phyloP scores from a whole-genome alignment of 2,888 invertebrate species.

The Aspidapion aeneum region DNA sequence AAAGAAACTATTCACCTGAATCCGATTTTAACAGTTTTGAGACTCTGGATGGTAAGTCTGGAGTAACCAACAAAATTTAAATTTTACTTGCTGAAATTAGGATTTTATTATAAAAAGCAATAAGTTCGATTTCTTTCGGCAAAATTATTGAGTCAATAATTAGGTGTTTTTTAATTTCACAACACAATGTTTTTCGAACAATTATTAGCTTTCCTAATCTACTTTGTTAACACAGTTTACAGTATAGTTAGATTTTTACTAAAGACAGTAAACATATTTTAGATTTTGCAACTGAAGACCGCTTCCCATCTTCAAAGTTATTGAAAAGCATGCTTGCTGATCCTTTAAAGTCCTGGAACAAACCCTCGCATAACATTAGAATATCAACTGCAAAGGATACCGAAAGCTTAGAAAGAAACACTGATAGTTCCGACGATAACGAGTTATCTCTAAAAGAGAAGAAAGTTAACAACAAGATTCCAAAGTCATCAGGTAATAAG shows the following conservation, averaged over 20 bases:
- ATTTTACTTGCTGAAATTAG: not conserved
- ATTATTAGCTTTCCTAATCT: no score
- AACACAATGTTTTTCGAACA: no score
- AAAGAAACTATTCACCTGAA: slow-evolving; percentile 36
- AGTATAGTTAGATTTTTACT: no score
- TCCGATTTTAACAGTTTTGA: slow-evolving; percentile 30
- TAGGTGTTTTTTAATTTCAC: no score
- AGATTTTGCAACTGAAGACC: slow-evolving; percentile 29
- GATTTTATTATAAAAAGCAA: no score
- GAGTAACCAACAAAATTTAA: slow-evolving; percentile 8
- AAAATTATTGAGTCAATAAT: no score
- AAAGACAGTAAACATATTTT: no score
- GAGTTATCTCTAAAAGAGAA: no score
- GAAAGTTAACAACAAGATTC: no score
- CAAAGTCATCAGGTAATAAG: slow-evolving; percentile 3
- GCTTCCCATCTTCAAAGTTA: slow-evolving; percentile 38
- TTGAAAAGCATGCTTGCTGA: slow-evolving; percentile 40
- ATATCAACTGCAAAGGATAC: slow-evolving; percentile 20
- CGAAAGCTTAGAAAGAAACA: slow-evolving; percentile 14
- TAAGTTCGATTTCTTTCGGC: no score
- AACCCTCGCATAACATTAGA: slow-evolving; percentile 11
- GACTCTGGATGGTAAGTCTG: slow-evolving; percentile 35
- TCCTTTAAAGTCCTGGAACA: slow-evolving; percentile 37
- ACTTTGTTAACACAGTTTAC: no score
- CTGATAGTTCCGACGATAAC: no score